A percentile compares a stretch with the other conserved stretches of the same genome.
Conservation (phyloP, 1,140 invertebrate species). For the Vollenhovia emeryi region DNA sequence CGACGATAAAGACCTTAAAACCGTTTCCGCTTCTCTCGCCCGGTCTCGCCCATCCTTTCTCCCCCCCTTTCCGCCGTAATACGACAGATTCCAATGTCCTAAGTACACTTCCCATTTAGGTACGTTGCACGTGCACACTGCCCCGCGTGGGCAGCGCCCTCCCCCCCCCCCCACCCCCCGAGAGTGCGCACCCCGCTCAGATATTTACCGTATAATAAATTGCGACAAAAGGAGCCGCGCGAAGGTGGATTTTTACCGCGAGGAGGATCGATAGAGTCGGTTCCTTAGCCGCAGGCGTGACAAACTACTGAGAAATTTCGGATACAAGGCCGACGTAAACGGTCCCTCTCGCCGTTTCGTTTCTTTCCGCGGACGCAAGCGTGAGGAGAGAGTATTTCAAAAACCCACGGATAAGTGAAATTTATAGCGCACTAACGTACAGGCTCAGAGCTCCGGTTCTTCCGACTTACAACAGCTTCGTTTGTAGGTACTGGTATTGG, state of each 20-base stretch:
- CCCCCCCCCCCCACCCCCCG: too few relatives aligned
- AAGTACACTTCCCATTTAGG: conserved; percentile 33
- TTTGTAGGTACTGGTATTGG: not conserved
- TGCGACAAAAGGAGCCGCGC: not conserved
- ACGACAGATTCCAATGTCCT: conserved; percentile 40
- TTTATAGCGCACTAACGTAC: conserved; percentile 21
- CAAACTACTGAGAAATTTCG: not conserved
- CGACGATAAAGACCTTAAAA: conserved; percentile 56
- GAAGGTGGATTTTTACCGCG: not conserved
- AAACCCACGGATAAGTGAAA: conserved; percentile 9
- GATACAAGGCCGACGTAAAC: not conserved
- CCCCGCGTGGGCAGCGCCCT: not conserved
- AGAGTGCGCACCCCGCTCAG: not conserved
- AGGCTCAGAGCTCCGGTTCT: not conserved
- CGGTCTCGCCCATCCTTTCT: not conserved
- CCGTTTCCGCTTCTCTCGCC: conserved; percentile 12
- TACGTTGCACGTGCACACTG: not conserved
- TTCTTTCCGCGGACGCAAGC: not conserved
- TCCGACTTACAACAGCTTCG: not conserved
- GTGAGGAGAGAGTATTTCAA: not conserved
- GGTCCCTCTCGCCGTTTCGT: not conserved
- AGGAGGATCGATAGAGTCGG: not conserved
- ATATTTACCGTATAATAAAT: conserved; percentile 30
- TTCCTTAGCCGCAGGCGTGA: not conserved
- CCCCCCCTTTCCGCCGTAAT: not conserved